Percentiles rank a stretch among this genome's conserved stretches.
Conservation (phyloP, 23 tunicate genomes). For the Styela clava region DNA sequence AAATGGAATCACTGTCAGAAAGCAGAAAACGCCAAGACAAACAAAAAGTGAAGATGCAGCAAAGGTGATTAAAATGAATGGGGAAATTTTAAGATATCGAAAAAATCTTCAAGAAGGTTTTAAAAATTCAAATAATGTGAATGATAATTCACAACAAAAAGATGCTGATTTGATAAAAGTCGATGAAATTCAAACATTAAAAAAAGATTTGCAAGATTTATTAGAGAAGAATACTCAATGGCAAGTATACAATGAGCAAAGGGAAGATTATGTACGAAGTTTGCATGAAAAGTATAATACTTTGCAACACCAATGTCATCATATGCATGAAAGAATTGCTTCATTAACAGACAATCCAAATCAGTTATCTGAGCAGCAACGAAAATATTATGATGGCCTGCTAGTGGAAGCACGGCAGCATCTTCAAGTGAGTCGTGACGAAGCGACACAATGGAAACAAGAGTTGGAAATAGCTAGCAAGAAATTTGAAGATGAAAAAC, state of each 20-base stretch:
- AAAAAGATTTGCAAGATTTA: slow-evolving; percentile 6
- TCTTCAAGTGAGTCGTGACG: slow-evolving; percentile 13
- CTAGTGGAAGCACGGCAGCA: slow-evolving; percentile 61
- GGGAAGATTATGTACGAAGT: slow-evolving; percentile 49
- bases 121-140: neutral
- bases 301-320: slow-evolving; percentile 20
- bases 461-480: neutral
- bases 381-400: slow-evolving; percentile 55
- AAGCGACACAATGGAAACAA: neutral
- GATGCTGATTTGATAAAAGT: neutral
- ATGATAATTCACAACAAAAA: neutral
- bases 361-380: slow-evolving; percentile 44
- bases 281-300: slow-evolving; percentile 55
- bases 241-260: slow-evolving; percentile 48
- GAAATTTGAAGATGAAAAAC: slow-evolving; percentile 12
- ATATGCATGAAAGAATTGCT: slow-evolving; percentile 17
- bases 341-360: slow-evolving; percentile 43
- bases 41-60: neutral
- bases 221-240: slow-evolving; percentile 51
- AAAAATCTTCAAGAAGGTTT: neutral
- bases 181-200: neutral
- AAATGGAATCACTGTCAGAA: neutral
- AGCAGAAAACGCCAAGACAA: neutral
- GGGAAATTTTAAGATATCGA: slow-evolving; percentile 16
- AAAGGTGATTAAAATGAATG: slow-evolving; percentile 3